Evolutionary conservation across 2,797 vertebrate species (phyloP).

Genomic region (Labeo calbasu): DNA sequence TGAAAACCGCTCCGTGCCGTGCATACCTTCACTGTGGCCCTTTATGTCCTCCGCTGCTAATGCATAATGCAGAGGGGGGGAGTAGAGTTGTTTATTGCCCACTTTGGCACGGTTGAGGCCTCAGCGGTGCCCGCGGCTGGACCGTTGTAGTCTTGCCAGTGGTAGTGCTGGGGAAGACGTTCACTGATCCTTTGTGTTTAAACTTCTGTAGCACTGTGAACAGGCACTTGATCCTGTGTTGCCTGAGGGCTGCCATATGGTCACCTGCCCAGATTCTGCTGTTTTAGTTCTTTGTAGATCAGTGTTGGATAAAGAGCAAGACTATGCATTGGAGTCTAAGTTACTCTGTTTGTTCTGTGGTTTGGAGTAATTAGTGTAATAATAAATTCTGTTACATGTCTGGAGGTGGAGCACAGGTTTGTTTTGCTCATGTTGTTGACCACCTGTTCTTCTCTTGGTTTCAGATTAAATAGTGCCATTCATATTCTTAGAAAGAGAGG

Average conservation of each 20-base stretch:
- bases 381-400: slow-evolving; percentile 4
- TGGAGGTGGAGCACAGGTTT: not conserved
- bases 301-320: slow-evolving; percentile 26
- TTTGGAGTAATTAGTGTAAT: slow-evolving; percentile 21
- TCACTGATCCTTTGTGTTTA: slow-evolving; percentile 24
- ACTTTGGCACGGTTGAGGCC: slow-evolving; percentile 17
- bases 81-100: slow-evolving; percentile 23
- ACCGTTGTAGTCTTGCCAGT: slow-evolving; percentile 6
- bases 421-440: not conserved
- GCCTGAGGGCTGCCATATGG: slow-evolving; percentile 44
- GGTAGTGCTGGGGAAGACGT: not conserved
- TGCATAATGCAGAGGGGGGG: slow-evolving; percentile 12
- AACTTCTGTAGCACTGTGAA: slow-evolving; percentile 14
- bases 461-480: slow-evolving; percentile 29
- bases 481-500: not conserved
- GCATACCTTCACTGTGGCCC: not conserved
- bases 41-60: slow-evolving; percentile 1
- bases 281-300: slow-evolving; percentile 20
- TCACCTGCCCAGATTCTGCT: slow-evolving; percentile 14
- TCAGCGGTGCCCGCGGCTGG: slow-evolving; percentile 9
- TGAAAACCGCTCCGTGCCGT: not conserved
- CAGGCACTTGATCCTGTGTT: slow-evolving; percentile 37
- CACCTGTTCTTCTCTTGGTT: slow-evolving; percentile 42
- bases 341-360: slow-evolving; percentile 13
- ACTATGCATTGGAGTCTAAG: slow-evolving; percentile 2